Evolutionary conservation across 2,113 vertebrate genomes (phyloP).

Genomic region (Choloepus hoffmanni): DNA sequence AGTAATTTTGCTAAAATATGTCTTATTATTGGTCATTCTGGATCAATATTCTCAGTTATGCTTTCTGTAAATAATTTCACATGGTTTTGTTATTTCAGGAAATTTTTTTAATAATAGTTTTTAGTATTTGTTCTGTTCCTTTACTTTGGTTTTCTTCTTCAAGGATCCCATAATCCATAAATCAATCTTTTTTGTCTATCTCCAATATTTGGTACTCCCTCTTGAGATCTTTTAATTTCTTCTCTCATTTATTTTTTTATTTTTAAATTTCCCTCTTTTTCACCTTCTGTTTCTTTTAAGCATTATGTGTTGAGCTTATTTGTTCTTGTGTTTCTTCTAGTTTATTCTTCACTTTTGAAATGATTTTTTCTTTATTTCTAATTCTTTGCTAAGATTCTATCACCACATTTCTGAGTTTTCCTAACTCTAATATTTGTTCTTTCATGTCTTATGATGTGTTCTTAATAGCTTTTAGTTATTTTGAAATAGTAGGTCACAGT

Average conservation of each 20-base stretch:
- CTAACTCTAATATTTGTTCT: background rate
- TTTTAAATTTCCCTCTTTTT: background rate
- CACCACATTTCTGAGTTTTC: background rate
- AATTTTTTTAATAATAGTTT: background rate
- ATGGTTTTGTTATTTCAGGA: background rate
- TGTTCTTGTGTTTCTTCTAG: background rate
- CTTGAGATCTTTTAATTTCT: background rate
- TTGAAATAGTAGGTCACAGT: background rate
- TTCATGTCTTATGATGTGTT: background rate
- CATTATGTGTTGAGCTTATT: background rate
- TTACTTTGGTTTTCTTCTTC: conserved; percentile 12
- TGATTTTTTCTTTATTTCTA: background rate
- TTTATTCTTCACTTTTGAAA: conserved; percentile 12
- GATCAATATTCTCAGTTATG: background rate
- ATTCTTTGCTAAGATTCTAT: background rate
- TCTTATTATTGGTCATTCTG: background rate
- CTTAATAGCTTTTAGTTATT: background rate
- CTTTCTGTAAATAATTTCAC: background rate
- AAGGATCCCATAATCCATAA: background rate
- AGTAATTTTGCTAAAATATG: background rate
- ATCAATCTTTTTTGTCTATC: background rate
- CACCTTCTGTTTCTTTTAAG: background rate
- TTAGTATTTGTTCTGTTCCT: background rate
- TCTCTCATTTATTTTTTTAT: background rate
- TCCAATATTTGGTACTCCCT: background rate